Base-by-base conservation (phyloP, 1,140 invertebrate species). In the Colletes latitarsis region DNA sequence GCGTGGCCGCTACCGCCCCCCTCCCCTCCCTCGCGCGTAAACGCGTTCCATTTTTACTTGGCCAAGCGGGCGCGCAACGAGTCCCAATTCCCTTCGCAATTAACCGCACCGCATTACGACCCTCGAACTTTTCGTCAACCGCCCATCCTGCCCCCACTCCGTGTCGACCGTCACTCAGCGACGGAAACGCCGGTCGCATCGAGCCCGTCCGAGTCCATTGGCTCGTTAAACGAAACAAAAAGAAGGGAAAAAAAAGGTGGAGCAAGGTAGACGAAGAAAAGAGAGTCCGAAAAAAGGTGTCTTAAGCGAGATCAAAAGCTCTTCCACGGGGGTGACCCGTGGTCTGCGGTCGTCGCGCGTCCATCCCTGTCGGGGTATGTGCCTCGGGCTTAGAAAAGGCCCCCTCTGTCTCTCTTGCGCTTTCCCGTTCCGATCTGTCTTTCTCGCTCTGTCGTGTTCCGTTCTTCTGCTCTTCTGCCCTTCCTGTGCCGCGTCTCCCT, bases 261-360 rank as follows among this genome's bases (percentile, higher is more conserved):
- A 63, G 60, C 4, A 60, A 57, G 55, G 66, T 30, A 68, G 30
- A 77, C 60, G 77, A 76, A 82, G 74, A 87, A 86, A 73, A 87
- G 70, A 83, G 71, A 81, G 57, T 55, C 82, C 46, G 62, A 82
- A 87, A 87, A 82, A 81, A 83, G 73, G 82, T 82, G 84, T 87
- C 84, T 87, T 86, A 86, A 77, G 81, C 85, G 64, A 86, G 84
- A 86, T 87, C 85, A 87, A 87, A 87, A 83, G 85, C 85, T 81
- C 85, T 87, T 87, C 85, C 85, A 86, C 78, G 85, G 84, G 81
- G 84, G 82, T 87, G 85, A 87, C 64, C 74, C 75, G 70, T 77
- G 80, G 80, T 82, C 75, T 68, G 74, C 67, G 75, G 58, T 78
- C 60, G 81, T 85, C 63, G 68, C 81, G 76, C 80, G 80, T 85